Base-by-base conservation (phyloP, 2,113 vertebrate genomes). In the Anthoscopus minutus region DNA sequence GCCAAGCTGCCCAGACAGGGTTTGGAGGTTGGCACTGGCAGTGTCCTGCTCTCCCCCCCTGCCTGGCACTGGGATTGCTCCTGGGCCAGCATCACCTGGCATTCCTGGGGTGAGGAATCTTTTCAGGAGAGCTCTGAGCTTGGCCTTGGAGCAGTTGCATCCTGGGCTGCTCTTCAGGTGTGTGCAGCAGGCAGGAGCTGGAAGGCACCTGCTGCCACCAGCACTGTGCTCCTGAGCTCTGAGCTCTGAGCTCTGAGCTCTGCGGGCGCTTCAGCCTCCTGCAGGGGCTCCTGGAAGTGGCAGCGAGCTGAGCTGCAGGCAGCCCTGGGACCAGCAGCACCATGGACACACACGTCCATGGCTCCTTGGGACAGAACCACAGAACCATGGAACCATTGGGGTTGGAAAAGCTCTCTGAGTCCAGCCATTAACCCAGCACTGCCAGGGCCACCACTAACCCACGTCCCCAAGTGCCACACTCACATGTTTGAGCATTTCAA, bases 21-120 rank as follows among this genome's bases (percentile, higher is more conserved):
- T 31, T 38, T 74, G 22, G 58, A 14, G 76, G 28, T 8, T 45
- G 50, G 11, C 57, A 7, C 24, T 35, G 71, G 44, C 53, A 73
- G 44, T 1, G 0, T n/a, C 44, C 64, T 60, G 13, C 17, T 77
- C 23, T 8, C 31, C 38, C 31, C 38, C 5, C 0, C 0, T 21
- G 56, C 24, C 53, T 53, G 77, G 57, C 21, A 15, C 24, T 48
- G 77, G 62, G 69, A 6, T 44, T 53, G 23, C 62, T 86, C 45
- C 62, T 51, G 19, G 31, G 31, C n/a, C 3, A 1, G 38, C 61
- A 51, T 38, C 15, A 3, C 25, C 47, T 20, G 6, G 1, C 13
- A 10, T 37, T 37, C n/a, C 56, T 14, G 5, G n/a, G 6, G 3
- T 24, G n/a, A n/a, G 44, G 72, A 57, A 5, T 80, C 30, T 50